A percentile compares a stretch with the other conserved stretches of the same genome.
These are phyloP conservation scores for Leptocoma aspasia DNA, from an alignment of 2,113 vertebrate genomes.

Conservation along the genomic window DNA sequence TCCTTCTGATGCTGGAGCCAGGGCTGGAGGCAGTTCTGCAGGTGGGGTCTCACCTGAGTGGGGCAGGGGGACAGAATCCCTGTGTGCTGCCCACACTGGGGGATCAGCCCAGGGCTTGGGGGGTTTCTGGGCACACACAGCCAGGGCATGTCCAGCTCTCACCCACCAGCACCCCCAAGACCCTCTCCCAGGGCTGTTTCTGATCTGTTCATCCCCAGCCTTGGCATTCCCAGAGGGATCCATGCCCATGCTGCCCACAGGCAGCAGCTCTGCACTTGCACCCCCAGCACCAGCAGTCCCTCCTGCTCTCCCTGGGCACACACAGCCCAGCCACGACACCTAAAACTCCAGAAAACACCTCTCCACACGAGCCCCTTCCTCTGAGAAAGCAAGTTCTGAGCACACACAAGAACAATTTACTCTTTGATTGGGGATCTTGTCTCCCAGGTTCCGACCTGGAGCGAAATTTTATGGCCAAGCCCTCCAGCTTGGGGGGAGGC, in stretches of 20 bases:
- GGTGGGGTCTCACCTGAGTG: not conserved
- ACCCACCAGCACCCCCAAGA: not conserved
- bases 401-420: not conserved
- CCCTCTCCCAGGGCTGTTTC: not conserved
- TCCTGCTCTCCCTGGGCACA: not conserved
- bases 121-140: not conserved
- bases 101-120: not conserved
- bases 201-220: not conserved
- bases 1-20: not conserved
- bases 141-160: not conserved
- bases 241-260: not conserved
- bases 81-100: not conserved
- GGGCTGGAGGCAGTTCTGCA: not conserved
- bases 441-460: conserved; percentile 50
- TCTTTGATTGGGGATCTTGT: conserved; percentile 30
- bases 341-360: not conserved
- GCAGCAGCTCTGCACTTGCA: not conserved
- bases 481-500: not conserved
- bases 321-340: rapidly evolving
- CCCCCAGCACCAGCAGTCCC: not conserved
- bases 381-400: not conserved
- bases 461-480: conserved; percentile 45
- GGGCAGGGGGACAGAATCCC: not conserved
- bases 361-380: not conserved
- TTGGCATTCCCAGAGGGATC: not conserved